These are phyloP conservation scores for Drosophila eugracilis DNA, from an alignment of 1,140 invertebrate species.

Conservation along the genomic window DNA sequence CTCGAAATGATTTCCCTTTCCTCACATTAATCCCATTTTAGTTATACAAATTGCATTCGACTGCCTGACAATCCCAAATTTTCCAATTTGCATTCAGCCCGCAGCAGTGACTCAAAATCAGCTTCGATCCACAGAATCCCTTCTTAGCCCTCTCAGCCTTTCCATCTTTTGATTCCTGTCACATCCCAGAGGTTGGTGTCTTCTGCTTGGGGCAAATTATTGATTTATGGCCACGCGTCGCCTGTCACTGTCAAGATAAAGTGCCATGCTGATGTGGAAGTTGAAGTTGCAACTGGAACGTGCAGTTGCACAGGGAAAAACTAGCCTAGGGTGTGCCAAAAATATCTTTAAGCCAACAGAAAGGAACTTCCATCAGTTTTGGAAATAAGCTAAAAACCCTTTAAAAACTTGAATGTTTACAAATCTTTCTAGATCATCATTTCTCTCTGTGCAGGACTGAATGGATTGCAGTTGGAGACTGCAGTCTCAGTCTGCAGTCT, in stretches of 20 bases:
- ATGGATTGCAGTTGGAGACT: conserved; percentile 8
- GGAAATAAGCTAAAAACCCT: too few species aligned
- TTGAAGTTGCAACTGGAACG: conserved; percentile 36
- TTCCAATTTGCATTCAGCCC: conserved; percentile 31
- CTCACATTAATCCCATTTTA: conserved; percentile 4
- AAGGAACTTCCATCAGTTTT: too few species aligned
- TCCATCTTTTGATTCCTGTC: conserved; percentile 39
- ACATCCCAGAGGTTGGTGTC: conserved; percentile 44
- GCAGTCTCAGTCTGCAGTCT: conserved; percentile 23
- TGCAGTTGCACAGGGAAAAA: conserved; percentile 17
- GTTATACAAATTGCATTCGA: conserved; percentile 11
- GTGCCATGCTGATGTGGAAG: conserved; percentile 21
- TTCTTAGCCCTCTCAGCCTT: not conserved
- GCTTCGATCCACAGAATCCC: conserved; percentile 17
- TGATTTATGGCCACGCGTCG: conserved; percentile 72
- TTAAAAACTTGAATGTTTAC: not conserved
- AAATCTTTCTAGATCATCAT: too few species aligned
- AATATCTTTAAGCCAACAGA: too few species aligned
- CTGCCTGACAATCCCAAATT: conserved; percentile 31
- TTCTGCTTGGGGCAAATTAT: conserved; percentile 56
- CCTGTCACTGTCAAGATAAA: conserved; percentile 67
- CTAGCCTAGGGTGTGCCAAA: not conserved
- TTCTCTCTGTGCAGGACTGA: conserved; percentile 2
- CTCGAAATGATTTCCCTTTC: not conserved
- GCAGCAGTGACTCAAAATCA: conserved; percentile 23